phyloP scores from a whole-genome alignment of 2,888 invertebrate species.

The Pristionchus fissidentatus region DNA sequence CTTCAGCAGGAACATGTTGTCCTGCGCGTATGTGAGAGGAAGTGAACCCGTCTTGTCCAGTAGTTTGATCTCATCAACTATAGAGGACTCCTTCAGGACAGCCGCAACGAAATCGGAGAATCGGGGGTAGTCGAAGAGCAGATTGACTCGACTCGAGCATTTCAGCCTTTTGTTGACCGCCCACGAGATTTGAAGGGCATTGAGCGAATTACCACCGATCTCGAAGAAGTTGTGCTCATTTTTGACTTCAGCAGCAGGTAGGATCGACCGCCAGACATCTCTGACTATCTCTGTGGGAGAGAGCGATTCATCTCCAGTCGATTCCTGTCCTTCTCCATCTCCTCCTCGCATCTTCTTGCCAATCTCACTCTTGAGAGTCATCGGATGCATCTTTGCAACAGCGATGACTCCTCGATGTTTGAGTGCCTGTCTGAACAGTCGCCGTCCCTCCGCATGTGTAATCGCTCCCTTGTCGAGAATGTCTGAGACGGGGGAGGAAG shows the following conservation, averaged over 20 bases:
- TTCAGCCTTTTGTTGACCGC: constrained; percentile 56
- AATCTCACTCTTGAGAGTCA: constrained; percentile 9
- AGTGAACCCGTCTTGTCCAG: constrained; percentile 27
- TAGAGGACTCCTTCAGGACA: background rate
- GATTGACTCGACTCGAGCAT: constrained; percentile 53
- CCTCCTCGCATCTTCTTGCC: constrained; percentile 34
- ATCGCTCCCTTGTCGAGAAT: constrained; percentile 42
- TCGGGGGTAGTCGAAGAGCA: constrained; percentile 61
- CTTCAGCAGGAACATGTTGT: constrained; percentile 68
- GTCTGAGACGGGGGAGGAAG: background rate
- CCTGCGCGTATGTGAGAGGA: constrained; percentile 66
- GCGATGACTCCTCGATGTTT: constrained; percentile 35
- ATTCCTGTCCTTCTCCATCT: background rate
- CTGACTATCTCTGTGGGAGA: constrained; percentile 46
- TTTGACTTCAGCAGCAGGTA: constrained; percentile 46
- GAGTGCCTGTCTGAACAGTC: constrained; percentile 43
- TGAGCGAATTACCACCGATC: constrained; percentile 71
- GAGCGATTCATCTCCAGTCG: background rate
- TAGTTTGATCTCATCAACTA: constrained; percentile 14
- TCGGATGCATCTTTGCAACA: constrained; percentile 37
- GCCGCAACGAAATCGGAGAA: constrained; percentile 55
- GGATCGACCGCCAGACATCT: constrained; percentile 47
- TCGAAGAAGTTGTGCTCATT: constrained; percentile 63
- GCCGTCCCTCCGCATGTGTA: background rate
- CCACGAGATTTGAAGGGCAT: constrained; percentile 70